phyloP scores from a whole-genome alignment of 2,888 invertebrate species.

The Drosophila quinaria region DNA sequence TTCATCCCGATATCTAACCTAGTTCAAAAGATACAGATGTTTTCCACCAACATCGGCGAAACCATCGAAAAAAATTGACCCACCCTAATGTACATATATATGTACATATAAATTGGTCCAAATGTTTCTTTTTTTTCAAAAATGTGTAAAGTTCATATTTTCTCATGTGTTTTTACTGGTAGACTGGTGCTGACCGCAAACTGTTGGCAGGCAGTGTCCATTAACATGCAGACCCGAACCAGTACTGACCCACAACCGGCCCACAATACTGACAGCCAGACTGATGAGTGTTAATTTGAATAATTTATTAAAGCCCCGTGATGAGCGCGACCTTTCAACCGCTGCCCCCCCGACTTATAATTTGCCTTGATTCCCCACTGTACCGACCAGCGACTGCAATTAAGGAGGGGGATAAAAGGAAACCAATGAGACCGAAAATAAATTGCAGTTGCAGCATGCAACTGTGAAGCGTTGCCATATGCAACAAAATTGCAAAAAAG shows the following conservation, averaged over 20 bases:
- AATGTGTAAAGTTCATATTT: constrained; percentile 35
- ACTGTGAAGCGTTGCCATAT: constrained; percentile 52
- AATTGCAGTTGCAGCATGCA: constrained; percentile 62
- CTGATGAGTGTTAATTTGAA: constrained; percentile 83
- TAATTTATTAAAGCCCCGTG: constrained; percentile 83
- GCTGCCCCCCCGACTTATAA: constrained; percentile 28
- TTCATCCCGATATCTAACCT: too few relatives aligned
- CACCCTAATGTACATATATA: too few relatives aligned
- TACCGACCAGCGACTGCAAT: constrained; percentile 58
- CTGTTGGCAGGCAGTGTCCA: constrained; percentile 73
- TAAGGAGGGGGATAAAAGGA: constrained; percentile 62
- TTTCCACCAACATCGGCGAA: too few relatives aligned
- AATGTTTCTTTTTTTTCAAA: constrained; percentile 39
- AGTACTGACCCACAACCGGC: constrained; percentile 35
- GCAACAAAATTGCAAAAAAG: constrained; percentile 56
- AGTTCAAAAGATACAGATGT: too few relatives aligned
- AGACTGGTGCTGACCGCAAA: constrained; percentile 72
- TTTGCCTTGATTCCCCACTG: constrained; percentile 25
- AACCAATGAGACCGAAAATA: constrained; percentile 76
- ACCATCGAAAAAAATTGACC: too few relatives aligned
- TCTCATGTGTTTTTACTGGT: constrained; percentile 37
- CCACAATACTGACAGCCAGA: constrained; percentile 29
- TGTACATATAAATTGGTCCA: constrained; percentile 34
- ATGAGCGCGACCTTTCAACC: constrained; percentile 77
- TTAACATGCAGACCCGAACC: constrained; percentile 45